A percentile compares a stretch with the other conserved stretches of the same genome.
Conservation (phyloP, 2,113 vertebrate species). For the Anarhynchus alexandrinus region DNA sequence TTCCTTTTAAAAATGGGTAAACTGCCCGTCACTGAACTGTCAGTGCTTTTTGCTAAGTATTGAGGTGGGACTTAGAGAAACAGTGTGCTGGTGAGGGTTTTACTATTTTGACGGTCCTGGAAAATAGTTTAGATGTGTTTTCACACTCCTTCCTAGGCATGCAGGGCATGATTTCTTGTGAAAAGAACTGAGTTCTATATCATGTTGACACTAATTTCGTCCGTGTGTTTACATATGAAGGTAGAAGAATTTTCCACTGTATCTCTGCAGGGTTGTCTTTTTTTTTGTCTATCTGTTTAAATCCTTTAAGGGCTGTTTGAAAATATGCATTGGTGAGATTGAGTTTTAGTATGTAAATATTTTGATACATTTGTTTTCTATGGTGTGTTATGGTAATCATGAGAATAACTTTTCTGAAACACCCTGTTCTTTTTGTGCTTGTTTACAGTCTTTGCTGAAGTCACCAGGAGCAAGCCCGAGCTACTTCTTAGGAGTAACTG, state of each 20-base stretch:
- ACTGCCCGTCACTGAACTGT: neutral
- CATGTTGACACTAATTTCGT: neutral
- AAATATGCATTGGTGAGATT: neutral
- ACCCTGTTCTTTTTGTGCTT: neutral
- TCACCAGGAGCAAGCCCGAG: constrained; percentile 62
- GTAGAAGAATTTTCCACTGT: neutral
- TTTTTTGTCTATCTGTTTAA: neutral
- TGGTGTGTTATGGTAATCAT: neutral
- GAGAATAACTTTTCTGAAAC: neutral
- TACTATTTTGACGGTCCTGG: neutral
- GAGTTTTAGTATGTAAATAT: neutral
- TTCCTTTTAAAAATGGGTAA: neutral
- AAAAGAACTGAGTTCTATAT: neutral
- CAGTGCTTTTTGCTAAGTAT: neutral
- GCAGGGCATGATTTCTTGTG: neutral
- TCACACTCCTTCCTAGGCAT: neutral
- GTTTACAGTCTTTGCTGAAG: constrained; percentile 75
- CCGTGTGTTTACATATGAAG: neutral
- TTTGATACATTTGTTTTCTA: neutral
- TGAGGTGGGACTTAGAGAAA: neutral
- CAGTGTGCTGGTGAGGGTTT: neutral
- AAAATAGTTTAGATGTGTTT: neutral
- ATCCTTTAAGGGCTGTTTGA: neutral
- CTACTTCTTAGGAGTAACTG: constrained; percentile 75
- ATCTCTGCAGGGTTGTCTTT: neutral